Conservation (phyloP, 2,113 vertebrate species). For the Maccullochella peelii region DNA sequence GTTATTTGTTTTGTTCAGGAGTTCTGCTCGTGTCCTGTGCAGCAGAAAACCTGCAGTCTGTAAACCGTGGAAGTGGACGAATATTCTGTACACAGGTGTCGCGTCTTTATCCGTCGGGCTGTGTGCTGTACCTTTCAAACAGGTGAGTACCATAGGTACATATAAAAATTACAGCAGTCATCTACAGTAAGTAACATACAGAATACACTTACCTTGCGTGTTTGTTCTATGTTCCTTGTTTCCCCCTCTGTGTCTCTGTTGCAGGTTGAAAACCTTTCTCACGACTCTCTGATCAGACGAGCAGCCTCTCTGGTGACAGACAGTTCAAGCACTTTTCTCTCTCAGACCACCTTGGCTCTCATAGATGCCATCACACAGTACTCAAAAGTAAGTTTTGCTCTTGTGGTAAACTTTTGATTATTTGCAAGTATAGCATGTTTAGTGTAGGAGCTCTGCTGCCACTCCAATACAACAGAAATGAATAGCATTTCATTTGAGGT, state of each 20-base stretch:
- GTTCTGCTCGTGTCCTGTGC: constrained; percentile 49
- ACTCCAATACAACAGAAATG: background rate
- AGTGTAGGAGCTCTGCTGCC: background rate
- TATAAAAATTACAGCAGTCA: background rate
- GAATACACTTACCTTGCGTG: too few species aligned
- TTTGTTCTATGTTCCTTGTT: background rate
- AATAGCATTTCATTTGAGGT: background rate
- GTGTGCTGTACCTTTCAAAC: constrained; percentile 81
- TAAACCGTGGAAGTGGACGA: constrained; percentile 51
- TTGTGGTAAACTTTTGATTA: background rate
- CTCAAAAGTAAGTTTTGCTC: constrained; percentile 74
- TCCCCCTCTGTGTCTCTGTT: background rate
- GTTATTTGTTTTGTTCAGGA: constrained; percentile 40
- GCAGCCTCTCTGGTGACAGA: constrained; percentile 84
- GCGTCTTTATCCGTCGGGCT: constrained; percentile 69
- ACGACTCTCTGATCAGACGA: constrained; percentile 82
- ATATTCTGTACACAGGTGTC: constrained; percentile 28
- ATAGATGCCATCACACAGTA: constrained; percentile 82
- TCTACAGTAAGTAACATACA: background rate
- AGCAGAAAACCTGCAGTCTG: constrained; percentile 42
- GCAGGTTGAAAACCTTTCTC: constrained; percentile 81
- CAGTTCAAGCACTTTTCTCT: constrained; percentile 85
- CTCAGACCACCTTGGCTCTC: constrained; percentile 84
- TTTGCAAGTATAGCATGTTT: too few species aligned
- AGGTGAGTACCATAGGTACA: constrained; percentile 58